Percentiles rank a stretch among this genome's conserved stretches.
Evolutionary conservation across 2,113 vertebrate genomes (phyloP).

Genomic region (Dasyprocta punctata): DNA sequence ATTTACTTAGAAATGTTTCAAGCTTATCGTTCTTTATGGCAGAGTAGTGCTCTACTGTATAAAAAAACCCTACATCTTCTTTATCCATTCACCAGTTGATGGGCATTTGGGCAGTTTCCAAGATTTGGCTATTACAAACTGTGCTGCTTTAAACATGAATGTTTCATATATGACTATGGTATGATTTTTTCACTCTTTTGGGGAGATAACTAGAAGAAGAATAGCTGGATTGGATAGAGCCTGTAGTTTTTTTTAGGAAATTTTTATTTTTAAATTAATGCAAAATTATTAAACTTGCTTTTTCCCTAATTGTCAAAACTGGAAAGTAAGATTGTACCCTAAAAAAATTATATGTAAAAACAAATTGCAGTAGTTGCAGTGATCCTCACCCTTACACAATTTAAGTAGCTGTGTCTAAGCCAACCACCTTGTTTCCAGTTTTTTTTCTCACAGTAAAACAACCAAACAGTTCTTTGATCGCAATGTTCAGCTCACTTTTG

Average conservation of each 20-base stretch:
- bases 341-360: background rate
- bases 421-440: background rate
- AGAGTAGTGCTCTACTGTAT: background rate
- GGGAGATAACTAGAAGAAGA: background rate
- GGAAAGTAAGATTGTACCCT: background rate
- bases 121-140: background rate
- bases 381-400: background rate
- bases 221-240: background rate
- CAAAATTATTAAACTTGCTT: background rate
- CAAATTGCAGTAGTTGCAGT: background rate
- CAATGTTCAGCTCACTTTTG: background rate
- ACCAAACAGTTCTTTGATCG: background rate
- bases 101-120: no score
- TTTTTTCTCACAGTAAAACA: background rate
- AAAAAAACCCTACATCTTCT: background rate
- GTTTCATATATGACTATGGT: background rate
- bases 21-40: background rate
- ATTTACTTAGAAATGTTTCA: background rate
- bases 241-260: background rate
- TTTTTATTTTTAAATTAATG: background rate
- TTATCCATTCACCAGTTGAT: background rate
- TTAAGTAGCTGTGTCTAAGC: background rate
- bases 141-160: background rate
- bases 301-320: slow-evolving; percentile 24
- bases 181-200: background rate